Percentiles rank a stretch among this genome's conserved stretches.
Conservation (phyloP, 2,888 invertebrate genomes). For the Chymomyza fuscimana region DNA sequence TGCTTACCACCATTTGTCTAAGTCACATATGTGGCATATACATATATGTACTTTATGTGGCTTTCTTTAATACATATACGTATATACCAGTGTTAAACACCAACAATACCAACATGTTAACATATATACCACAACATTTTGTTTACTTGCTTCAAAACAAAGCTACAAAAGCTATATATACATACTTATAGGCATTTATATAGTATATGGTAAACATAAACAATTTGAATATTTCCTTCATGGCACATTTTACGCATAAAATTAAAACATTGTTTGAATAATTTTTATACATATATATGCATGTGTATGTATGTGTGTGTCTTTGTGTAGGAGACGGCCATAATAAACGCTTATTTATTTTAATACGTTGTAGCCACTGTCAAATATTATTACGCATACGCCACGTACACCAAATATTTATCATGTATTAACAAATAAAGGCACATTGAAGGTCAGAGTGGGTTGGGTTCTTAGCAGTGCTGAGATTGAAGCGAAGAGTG, state of each 20-base stretch:
- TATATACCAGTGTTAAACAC: not conserved
- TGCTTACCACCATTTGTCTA: not conserved
- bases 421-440: constrained; percentile 71
- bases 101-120: not conserved
- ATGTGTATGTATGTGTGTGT: constrained; percentile 18
- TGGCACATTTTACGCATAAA: constrained; percentile 40
- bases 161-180: constrained; percentile 10
- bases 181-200: constrained; percentile 15
- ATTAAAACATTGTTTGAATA: constrained; percentile 55
- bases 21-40: not conserved
- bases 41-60: not conserved
- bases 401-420: constrained; percentile 72
- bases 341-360: constrained; percentile 67
- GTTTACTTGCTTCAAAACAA: not conserved
- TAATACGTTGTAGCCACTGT: constrained; percentile 55
- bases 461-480: too few relatives aligned
- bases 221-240: constrained; percentile 62
- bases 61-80: not conserved
- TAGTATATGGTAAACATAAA: constrained; percentile 48
- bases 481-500: constrained; percentile 29
- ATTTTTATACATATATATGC: constrained; percentile 38
- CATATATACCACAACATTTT: not conserved
- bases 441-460: constrained; percentile 51
- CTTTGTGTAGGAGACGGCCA: constrained; percentile 15
- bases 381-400: constrained; percentile 67